phyloP scores from a whole-genome alignment of 2,888 invertebrate genomes.

The Lasioglossum leucozonium region DNA sequence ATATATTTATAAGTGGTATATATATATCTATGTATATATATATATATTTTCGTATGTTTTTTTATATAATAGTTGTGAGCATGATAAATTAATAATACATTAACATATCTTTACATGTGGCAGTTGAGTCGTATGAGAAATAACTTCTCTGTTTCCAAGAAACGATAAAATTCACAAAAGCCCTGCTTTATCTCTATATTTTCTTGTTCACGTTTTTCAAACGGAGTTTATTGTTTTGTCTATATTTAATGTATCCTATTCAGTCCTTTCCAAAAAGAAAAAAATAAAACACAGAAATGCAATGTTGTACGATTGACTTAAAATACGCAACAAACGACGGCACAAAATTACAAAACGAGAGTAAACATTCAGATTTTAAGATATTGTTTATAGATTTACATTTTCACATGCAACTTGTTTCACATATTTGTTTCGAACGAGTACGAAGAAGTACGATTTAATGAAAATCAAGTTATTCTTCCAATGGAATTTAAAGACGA shows the following conservation, averaged over 20 bases:
- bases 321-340: conserved; percentile 25
- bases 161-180: conserved; percentile 35
- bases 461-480: neutral
- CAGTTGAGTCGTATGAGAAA: conserved; percentile 77
- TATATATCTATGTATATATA: conserved; percentile 79
- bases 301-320: conserved; percentile 59
- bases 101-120: conserved; percentile 77
- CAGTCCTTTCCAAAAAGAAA: conserved; percentile 77
- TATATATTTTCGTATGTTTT: conserved; percentile 78
- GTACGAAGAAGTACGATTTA: neutral
- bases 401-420: neutral
- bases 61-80: conserved; percentile 81
- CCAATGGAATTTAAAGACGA: neutral
- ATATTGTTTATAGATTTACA: neutral
- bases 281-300: conserved; percentile 56
- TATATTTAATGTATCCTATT: conserved; percentile 77
- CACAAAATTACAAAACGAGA: neutral
- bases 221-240: conserved; percentile 62
- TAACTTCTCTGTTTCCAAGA: conserved; percentile 65
- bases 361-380: neutral
- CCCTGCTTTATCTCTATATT: conserved; percentile 21
- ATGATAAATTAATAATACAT: conserved; percentile 81
- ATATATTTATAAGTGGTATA: conserved; percentile 81
- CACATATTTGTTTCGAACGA: neutral
- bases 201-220: conserved; percentile 53